Percentiles rank a stretch among this genome's conserved stretches.
phyloP scores from a whole-genome alignment of 2,888 invertebrate genomes.

The Teleiodes luculella region DNA sequence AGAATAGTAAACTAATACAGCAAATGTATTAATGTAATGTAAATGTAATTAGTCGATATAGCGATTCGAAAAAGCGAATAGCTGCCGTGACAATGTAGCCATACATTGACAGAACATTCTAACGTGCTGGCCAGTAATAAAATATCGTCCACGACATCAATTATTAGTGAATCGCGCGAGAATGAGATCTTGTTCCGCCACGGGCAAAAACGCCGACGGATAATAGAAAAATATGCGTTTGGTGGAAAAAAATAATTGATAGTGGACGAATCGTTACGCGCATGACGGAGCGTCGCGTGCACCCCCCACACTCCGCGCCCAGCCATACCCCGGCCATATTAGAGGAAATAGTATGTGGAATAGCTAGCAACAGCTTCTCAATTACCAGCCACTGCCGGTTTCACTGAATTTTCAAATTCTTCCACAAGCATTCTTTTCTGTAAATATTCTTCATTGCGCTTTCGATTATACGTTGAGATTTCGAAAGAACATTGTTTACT shows the following conservation, averaged over 20 bases:
- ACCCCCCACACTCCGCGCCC: constrained; percentile 7
- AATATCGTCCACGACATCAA: constrained; percentile 18
- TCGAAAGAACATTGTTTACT: no score
- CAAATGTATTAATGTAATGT: no score
- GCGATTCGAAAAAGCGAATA: neutral
- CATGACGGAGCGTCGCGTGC: constrained; percentile 27
- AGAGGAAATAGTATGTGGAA: constrained; percentile 12
- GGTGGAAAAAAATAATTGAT: constrained; percentile 27
- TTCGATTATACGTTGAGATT: no score
- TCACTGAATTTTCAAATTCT: constrained; percentile 7
- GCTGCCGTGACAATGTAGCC: neutral
- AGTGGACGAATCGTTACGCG: constrained; percentile 28
- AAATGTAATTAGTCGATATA: no score
- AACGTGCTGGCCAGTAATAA: constrained; percentile 6
- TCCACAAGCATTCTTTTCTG: neutral
- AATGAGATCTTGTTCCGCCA: constrained; percentile 27
- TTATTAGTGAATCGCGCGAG: constrained; percentile 21
- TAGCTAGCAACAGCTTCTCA: constrained; percentile 21
- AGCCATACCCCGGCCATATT: constrained; percentile 6
- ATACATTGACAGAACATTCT: constrained; percentile 5
- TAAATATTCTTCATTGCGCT: neutral
- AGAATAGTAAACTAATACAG: no score
- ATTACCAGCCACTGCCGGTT: constrained; percentile 20
- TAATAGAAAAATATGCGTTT: constrained; percentile 27
- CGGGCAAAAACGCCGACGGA: constrained; percentile 21